These are phyloP conservation scores for Epirrhoe alternata DNA, from an alignment of 2,888 invertebrate species.

Conservation along the genomic window DNA sequence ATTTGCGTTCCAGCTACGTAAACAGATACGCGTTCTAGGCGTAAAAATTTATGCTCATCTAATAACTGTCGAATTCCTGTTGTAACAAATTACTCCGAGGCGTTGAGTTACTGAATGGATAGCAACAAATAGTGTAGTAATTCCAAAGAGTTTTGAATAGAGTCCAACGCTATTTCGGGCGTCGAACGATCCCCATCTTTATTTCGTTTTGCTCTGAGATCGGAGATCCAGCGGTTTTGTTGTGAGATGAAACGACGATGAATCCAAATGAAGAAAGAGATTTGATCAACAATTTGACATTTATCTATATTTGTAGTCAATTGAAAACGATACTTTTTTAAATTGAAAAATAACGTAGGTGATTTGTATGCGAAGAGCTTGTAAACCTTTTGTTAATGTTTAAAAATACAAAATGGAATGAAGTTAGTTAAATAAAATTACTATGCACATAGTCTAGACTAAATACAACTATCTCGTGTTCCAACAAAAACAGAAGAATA, in stretches of 20 bases:
- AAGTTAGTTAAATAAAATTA: slow-evolving; percentile 18
- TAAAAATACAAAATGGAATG: slow-evolving; percentile 8
- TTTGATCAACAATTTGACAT: slow-evolving; percentile 39
- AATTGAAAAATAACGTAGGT: slow-evolving; percentile 24
- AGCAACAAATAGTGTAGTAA: slow-evolving; percentile 81
- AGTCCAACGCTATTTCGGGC: slow-evolving; percentile 83
- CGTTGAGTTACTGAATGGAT: slow-evolving; percentile 83
- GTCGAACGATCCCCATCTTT: slow-evolving; percentile 74
- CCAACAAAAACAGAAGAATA: slow-evolving; percentile 22
- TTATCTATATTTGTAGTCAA: slow-evolving; percentile 38
- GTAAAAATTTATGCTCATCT: slow-evolving; percentile 68
- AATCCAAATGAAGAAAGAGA: slow-evolving; percentile 35
- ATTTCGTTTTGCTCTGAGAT: slow-evolving; percentile 70
- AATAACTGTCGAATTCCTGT: slow-evolving; percentile 75
- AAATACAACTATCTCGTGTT: slow-evolving; percentile 18
- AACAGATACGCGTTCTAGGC: slow-evolving; percentile 57
- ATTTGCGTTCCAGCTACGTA: slow-evolving; percentile 56
- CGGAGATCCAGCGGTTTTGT: slow-evolving; percentile 60
- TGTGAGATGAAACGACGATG: slow-evolving; percentile 35
- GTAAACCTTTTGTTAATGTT: slow-evolving; percentile 25
- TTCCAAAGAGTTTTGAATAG: slow-evolving; percentile 84
- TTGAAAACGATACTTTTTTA: slow-evolving; percentile 29
- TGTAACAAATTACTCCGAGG: slow-evolving; percentile 71
- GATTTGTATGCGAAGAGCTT: slow-evolving; percentile 16
- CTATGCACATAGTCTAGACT: slow-evolving; percentile 24